Evolutionary conservation across 1,140 invertebrate genomes (phyloP).

Genomic region (Uloborus diversus): DNA sequence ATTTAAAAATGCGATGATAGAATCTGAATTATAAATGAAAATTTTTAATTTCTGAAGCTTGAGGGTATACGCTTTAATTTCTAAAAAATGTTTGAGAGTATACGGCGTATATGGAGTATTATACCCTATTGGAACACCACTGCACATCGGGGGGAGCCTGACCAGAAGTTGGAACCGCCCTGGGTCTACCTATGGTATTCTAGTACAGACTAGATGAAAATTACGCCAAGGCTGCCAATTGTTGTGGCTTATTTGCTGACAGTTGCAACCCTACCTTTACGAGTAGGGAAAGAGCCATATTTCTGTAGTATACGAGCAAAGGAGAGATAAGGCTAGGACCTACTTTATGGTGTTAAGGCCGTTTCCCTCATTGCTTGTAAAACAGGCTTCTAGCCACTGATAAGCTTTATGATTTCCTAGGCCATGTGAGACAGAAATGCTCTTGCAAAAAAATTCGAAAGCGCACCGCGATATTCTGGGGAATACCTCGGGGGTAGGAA

Average conservation of each 20-base stretch:
- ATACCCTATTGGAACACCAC: too few species aligned
- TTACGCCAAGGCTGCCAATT: too few species aligned
- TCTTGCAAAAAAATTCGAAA: slow-evolving; percentile 24
- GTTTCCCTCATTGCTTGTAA: slow-evolving; percentile 56
- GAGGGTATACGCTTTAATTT: too few species aligned
- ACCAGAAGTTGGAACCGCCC: too few species aligned
- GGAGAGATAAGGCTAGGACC: slow-evolving; percentile 32
- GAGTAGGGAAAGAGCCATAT: slow-evolving; percentile 43
- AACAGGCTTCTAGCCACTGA: slow-evolving; percentile 46
- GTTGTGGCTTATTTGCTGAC: too few species aligned
- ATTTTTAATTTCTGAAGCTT: too few species aligned
- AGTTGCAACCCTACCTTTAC: slow-evolving; percentile 43
- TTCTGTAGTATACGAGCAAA: slow-evolving; percentile 32
- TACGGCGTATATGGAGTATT: too few species aligned
- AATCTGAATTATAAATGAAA: too few species aligned
- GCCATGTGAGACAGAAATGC: background rate
- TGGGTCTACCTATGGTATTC: too few species aligned
- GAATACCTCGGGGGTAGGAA: slow-evolving; percentile 18
- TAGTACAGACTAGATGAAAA: too few species aligned
- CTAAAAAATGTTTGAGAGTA: too few species aligned
- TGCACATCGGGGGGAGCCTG: background rate
- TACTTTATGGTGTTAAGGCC: slow-evolving; percentile 42
- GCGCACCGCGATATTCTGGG: background rate
- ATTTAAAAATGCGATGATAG: too few species aligned
- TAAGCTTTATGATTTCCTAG: slow-evolving; percentile 55